Evolutionary conservation across 92 coral and sea anemone genomes (phyloP).

Genomic region (Heteractis magnifica): DNA sequence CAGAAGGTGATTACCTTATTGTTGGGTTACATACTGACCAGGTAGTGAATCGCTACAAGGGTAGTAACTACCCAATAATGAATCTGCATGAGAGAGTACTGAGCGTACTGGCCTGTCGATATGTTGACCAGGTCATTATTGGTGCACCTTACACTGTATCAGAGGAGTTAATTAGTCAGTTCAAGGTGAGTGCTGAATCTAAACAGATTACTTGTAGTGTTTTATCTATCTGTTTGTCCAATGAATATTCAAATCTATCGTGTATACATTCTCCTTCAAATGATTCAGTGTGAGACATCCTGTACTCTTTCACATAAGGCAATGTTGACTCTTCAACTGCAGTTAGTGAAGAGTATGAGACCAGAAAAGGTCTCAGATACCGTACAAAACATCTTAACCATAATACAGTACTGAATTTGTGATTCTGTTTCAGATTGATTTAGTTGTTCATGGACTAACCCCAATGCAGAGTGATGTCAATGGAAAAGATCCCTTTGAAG

Average conservation of each 20-base stretch:
- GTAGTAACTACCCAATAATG: slow-evolving; percentile 98
- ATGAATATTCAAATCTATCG: too few relatives aligned
- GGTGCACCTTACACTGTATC: slow-evolving; percentile 96
- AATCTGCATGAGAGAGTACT: slow-evolving; percentile 95
- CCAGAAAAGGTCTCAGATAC: too few relatives aligned
- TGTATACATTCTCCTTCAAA: too few relatives aligned
- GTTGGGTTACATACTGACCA: slow-evolving; percentile 98
- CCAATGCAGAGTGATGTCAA: slow-evolving; percentile 58
- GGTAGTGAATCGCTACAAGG: slow-evolving; percentile 96
- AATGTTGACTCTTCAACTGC: too few relatives aligned
- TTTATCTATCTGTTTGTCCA: too few relatives aligned
- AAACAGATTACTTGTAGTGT: too few relatives aligned
- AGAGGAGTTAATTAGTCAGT: slow-evolving; percentile 80
- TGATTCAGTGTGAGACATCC: too few relatives aligned
- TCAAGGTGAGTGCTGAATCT: slow-evolving; percentile 61
- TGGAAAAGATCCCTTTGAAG: slow-evolving; percentile 76
- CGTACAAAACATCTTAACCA: too few relatives aligned
- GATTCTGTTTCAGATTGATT: slow-evolving; percentile 50
- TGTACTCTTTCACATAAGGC: too few relatives aligned
- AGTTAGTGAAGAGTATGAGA: too few relatives aligned
- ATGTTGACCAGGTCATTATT: slow-evolving; percentile 96
- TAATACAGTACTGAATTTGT: too few relatives aligned
- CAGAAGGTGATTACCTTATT: slow-evolving; percentile 85
- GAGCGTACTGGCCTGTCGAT: slow-evolving; percentile 94
- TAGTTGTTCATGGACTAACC: slow-evolving; percentile 83